These are phyloP conservation scores for Saturnia pavonia DNA, from an alignment of 2,888 invertebrate species.

Conservation along the genomic window DNA sequence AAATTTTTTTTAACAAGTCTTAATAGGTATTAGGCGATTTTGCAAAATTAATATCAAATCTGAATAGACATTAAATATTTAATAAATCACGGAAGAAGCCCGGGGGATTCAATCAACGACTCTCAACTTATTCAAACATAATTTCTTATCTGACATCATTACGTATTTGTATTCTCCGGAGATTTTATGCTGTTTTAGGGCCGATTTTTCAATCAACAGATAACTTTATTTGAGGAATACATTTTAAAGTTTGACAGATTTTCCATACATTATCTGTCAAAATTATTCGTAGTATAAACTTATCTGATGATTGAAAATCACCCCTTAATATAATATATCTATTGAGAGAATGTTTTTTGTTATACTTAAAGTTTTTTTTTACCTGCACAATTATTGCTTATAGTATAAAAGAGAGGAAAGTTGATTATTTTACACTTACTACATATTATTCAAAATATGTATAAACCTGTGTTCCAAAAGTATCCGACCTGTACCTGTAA, in stretches of 20 bases:
- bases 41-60: conserved; percentile 37
- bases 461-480: no score
- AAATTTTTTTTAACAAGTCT: not conserved
- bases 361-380: conserved; percentile 21
- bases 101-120: conserved; percentile 47
- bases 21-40: conserved; percentile 14
- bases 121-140: conserved; percentile 36
- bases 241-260: no score
- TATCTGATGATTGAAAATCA: no score
- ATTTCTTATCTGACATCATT: conserved; percentile 35
- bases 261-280: no score
- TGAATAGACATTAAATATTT: conserved; percentile 49
- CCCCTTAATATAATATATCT: not conserved
- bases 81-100: conserved; percentile 42
- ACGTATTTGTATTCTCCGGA: conserved; percentile 19
- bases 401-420: no score
- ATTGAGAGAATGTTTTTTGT: not conserved
- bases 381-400: not conserved
- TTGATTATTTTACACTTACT: no score
- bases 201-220: no score
- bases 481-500: no score
- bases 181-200: no score
- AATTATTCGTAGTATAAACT: no score
- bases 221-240: no score
- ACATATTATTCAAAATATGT: no score